phyloP scores from a whole-genome alignment of 2,888 invertebrate genomes.

The Steinernema carpocapsae region DNA sequence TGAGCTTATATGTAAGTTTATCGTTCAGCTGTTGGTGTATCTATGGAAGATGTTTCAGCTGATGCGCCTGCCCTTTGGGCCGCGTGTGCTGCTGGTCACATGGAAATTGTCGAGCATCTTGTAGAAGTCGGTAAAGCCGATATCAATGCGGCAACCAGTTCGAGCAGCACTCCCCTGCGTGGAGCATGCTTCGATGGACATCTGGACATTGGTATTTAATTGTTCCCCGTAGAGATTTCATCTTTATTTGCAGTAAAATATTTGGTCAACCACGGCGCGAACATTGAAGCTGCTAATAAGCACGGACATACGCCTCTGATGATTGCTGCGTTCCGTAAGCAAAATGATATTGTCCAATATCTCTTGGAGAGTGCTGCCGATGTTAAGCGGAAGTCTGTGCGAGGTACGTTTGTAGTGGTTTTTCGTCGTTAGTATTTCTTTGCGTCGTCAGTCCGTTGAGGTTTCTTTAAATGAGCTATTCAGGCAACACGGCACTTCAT shows the following conservation, averaged over 20 bases:
- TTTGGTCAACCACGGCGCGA: conserved; percentile 87
- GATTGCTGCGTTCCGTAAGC: conserved; percentile 96
- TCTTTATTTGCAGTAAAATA: conserved; percentile 75
- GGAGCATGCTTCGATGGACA: conserved; percentile 97
- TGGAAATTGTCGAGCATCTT: conserved; percentile 90
- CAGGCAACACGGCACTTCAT: conserved; percentile 89
- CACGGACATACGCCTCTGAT: conserved; percentile 88
- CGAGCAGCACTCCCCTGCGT: conserved; percentile 89
- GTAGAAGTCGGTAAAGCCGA: conserved; percentile 82
- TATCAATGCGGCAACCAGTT: conserved; percentile 90
- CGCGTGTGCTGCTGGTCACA: conserved; percentile 92
- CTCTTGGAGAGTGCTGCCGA: conserved; percentile 84
- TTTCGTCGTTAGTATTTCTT: conserved; percentile 21
- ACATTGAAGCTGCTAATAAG: conserved; percentile 92
- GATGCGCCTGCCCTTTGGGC: conserved; percentile 96
- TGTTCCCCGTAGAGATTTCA: background rate
- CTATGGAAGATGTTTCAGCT: conserved; percentile 70
- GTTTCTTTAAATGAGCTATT: conserved; percentile 29
- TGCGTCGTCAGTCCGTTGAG: background rate
- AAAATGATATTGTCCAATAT: conserved; percentile 86
- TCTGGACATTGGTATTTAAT: conserved; percentile 79
- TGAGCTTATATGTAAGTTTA: conserved; percentile 80
- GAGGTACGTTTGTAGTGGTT: conserved; percentile 71
- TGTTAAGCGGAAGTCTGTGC: conserved; percentile 81
- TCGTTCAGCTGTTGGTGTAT: background rate